These are phyloP conservation scores for Copidosoma floridanum DNA, from an alignment of 1,140 invertebrate species.

Conservation along the genomic window DNA sequence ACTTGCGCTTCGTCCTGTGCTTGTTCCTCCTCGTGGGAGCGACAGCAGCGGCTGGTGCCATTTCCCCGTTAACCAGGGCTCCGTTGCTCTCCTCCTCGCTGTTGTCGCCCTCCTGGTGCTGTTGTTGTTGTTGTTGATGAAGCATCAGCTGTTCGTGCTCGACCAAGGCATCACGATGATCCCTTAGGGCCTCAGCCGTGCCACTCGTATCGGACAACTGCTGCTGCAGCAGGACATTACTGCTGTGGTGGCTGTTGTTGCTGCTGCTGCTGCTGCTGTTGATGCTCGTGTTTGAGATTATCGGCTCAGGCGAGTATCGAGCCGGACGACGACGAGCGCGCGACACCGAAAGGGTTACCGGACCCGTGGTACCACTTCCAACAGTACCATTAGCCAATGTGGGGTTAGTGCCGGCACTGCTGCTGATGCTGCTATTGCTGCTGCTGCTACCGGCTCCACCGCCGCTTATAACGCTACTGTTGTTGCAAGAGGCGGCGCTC, in stretches of 20 bases:
- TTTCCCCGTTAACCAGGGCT: neutral
- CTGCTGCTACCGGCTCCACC: neutral
- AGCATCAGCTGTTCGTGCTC: neutral
- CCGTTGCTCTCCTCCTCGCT: neutral
- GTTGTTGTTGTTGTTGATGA: neutral
- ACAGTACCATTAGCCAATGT: no score
- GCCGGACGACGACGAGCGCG: constrained; percentile 23
- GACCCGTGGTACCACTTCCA: no score
- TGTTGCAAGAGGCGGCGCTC: no score
- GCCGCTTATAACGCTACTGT: neutral
- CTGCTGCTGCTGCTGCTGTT: neutral
- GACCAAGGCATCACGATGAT: neutral
- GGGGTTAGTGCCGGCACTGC: neutral
- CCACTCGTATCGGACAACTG: neutral
- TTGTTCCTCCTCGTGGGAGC: neutral
- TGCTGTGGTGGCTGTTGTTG: neutral
- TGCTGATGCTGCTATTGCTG: neutral
- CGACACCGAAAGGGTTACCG: constrained; percentile 3
- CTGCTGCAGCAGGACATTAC: neutral
- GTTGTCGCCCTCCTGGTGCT: neutral
- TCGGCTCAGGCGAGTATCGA: constrained; percentile 17
- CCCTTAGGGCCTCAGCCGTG: neutral
- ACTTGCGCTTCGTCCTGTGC: constrained; percentile 1
- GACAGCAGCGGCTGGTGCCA: neutral
- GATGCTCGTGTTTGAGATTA: neutral